Evolutionary conservation across 1,140 invertebrate species (phyloP), one percentile per base, ranked within the genome.

Genomic region (Drosophila varians): DNA sequence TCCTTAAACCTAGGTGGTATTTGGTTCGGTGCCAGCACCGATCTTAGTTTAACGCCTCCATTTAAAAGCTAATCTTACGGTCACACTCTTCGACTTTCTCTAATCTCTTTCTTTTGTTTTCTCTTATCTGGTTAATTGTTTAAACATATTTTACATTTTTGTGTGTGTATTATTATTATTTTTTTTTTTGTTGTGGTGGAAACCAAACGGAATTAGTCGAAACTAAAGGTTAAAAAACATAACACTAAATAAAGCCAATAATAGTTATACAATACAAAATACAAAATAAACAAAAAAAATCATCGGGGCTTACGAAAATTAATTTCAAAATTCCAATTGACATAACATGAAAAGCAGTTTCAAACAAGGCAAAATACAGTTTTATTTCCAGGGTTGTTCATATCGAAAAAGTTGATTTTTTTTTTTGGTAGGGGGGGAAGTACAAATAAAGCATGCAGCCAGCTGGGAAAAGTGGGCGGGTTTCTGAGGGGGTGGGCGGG

Each of bases 141-240:
- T 65, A 65, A 74, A 71, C 40, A 70, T 83, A 82, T 86, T 87
- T 86, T 87, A 87, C 83, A 87, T 87, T 87, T 87, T 87, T 87
- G 82, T 87, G 83, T 87, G 82, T 87, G 82, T 87, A 79, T 84
- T 78, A 49, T 31, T 51, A 43, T 64, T 6, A 14, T 31, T 36
- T 51, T n/a, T n/a, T n/a, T 38, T 38, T 52, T 43, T 58, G 25
- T 47, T 46, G 45, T 38, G n/a, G 36, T 38, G 36, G 46, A 48
- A 48, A 28, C 3, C 14, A 48, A 48, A 31, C 36, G 14, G 48
- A 66, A 66, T 66, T 21, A 66, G 47, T 86, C 16, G 26, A 38
- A 60, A 53, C 38, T 40, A 14, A 66, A 55, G 55, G 38, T 34
- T 47, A 74, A 76, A 28, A 74, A 76, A 28, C 26, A 77, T 40